Conservation (phyloP, 35 echinoderm and acorn worm species). For the Amphiura filiformis region DNA sequence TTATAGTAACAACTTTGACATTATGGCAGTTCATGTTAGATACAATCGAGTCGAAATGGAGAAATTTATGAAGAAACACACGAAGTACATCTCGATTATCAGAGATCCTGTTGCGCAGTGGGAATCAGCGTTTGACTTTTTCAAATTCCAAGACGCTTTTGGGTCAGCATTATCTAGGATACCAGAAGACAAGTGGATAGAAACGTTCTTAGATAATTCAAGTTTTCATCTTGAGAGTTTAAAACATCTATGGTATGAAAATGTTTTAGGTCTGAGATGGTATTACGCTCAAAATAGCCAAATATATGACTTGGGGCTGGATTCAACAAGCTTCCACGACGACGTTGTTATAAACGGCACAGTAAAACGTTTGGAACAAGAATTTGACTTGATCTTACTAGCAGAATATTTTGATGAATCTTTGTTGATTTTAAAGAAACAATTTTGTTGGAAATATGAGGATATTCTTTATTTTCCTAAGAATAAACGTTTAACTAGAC, state of each 20-base stretch:
- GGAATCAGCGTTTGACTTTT: slow-evolving; percentile 75
- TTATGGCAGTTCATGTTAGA: slow-evolving; percentile 57
- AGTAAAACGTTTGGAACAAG: slow-evolving; percentile 30
- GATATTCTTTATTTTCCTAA: slow-evolving; percentile 77
- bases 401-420: slow-evolving; percentile 74
- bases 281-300: slow-evolving; percentile 60
- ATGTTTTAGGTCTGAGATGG: slow-evolving; percentile 28
- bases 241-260: slow-evolving; percentile 44
- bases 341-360: not conserved
- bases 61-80: slow-evolving; percentile 43
- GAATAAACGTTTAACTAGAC: slow-evolving; percentile 28
- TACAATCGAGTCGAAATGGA: slow-evolving; percentile 57
- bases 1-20: slow-evolving; percentile 37
- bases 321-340: slow-evolving; percentile 28
- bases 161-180: not conserved
- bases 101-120: slow-evolving; percentile 79
- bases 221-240: slow-evolving; percentile 39
- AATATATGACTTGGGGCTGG: slow-evolving; percentile 60
- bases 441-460: slow-evolving; percentile 48
- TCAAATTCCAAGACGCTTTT: slow-evolving; percentile 54
- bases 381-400: slow-evolving; percentile 46
- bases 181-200: not conserved
- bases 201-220: slow-evolving; percentile 24
- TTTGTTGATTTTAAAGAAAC: slow-evolving; percentile 46
- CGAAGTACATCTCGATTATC: slow-evolving; percentile 81